Evolutionary conservation across 2,797 vertebrate species (phyloP).

Genomic region (Typhlichthys subterraneus): DNA sequence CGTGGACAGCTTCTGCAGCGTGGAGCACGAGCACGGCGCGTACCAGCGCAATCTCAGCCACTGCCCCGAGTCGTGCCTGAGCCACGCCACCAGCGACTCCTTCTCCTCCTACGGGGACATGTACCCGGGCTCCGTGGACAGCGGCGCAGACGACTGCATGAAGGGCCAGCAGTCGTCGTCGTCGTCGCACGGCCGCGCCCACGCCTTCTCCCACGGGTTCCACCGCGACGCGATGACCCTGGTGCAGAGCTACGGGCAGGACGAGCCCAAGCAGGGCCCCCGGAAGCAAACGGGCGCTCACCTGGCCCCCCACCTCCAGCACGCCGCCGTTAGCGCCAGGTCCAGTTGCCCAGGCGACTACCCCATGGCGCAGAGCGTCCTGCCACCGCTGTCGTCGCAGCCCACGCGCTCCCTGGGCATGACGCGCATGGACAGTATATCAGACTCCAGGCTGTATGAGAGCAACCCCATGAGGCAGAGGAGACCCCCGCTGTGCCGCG

Average conservation of each 20-base stretch:
- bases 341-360: slow-evolving; percentile 97
- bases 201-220: slow-evolving; percentile 92
- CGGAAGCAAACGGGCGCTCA: slow-evolving; percentile 88
- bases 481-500: slow-evolving; percentile 93
- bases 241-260: slow-evolving; percentile 92
- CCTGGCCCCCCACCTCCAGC: slow-evolving; percentile 88
- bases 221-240: slow-evolving; percentile 91
- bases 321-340: slow-evolving; percentile 84
- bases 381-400: slow-evolving; percentile 84
- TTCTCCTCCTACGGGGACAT: slow-evolving; percentile 94
- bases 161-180: slow-evolving; percentile 85
- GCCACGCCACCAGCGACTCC: slow-evolving; percentile 92
- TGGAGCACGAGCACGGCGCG: slow-evolving; percentile 86
- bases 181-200: slow-evolving; percentile 86
- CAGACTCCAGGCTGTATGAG: slow-evolving; percentile 95
- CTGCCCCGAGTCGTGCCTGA: slow-evolving; percentile 90
- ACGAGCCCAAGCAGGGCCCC: slow-evolving; percentile 88
- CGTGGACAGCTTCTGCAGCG: slow-evolving; percentile 92
- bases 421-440: slow-evolving; percentile 99
- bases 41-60: slow-evolving; percentile 90
- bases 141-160: slow-evolving; percentile 87
- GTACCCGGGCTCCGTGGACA: slow-evolving; percentile 90
- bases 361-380: slow-evolving; percentile 84
- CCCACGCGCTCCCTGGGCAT: slow-evolving; percentile 94
- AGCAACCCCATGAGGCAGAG: slow-evolving; percentile 92